These are phyloP conservation scores for Bombus superbus DNA, from an alignment of 1,140 invertebrate species.

Conservation along the genomic window DNA sequence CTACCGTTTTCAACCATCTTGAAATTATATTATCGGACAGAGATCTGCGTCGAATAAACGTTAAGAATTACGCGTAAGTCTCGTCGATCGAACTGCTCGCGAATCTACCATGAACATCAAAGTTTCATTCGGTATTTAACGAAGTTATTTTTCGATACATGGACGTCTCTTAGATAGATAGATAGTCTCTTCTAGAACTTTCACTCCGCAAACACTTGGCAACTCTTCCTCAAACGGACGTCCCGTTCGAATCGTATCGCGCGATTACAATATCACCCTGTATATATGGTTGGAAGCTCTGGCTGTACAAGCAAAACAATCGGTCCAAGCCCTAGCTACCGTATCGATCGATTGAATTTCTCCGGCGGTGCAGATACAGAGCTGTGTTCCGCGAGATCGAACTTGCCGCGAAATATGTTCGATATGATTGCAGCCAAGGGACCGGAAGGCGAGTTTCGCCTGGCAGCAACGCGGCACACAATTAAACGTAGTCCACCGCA, in stretches of 20 bases:
- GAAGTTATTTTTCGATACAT: not conserved
- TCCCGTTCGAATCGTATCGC: no score
- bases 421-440: constrained; percentile 60
- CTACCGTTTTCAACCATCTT: no score
- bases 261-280: not conserved
- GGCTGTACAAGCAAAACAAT: constrained; percentile 14
- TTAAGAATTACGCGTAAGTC: no score
- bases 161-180: no score
- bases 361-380: constrained; percentile 29
- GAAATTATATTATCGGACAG: not conserved
- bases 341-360: constrained; percentile 51
- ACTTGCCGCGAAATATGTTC: constrained; percentile 50
- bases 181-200: not conserved
- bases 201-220: no score
- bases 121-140: not conserved
- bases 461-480: constrained; percentile 46
- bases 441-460: constrained; percentile 57
- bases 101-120: no score
- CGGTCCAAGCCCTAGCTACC: not conserved
- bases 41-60: not conserved
- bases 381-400: constrained; percentile 63
- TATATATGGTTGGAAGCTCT: not conserved
- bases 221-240: no score
- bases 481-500: constrained; percentile 64
- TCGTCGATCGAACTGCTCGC: no score